Evolutionary conservation across 1,140 invertebrate species (phyloP).

Genomic region (Drosophila baimaii): DNA sequence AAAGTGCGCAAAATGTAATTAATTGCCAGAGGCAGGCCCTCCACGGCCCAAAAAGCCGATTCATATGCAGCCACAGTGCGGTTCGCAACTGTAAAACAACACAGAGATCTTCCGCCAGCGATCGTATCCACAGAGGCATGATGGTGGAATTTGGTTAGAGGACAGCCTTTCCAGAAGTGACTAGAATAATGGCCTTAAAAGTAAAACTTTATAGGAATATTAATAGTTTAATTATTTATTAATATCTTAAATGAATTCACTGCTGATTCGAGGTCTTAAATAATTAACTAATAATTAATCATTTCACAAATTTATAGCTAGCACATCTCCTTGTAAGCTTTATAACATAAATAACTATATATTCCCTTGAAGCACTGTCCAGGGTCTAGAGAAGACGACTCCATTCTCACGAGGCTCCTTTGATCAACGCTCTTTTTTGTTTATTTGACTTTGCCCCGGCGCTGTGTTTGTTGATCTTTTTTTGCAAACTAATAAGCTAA

Average conservation of each 20-base stretch:
- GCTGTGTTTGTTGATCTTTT: conserved; percentile 36
- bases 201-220: not conserved
- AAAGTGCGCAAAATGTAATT: conserved; percentile 83
- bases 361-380: conserved; percentile 13
- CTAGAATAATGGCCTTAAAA: not conserved
- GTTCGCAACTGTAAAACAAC: conserved; percentile 38
- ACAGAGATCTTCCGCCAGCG: conserved; percentile 5
- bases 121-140: conserved; percentile 18
- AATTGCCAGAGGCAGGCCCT: conserved; percentile 52
- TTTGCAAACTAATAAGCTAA: conserved; percentile 76
- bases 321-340: no score
- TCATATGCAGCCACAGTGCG: conserved; percentile 48
- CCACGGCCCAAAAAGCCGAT: conserved; percentile 17
- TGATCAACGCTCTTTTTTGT: conserved; percentile 24
- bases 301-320: no score
- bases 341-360: no score
- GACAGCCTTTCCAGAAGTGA: not conserved
- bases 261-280: no score
- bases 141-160: conserved; percentile 14
- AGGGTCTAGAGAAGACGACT: conserved; percentile 9
- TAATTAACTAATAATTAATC: no score
- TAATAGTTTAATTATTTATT: not conserved
- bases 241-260: no score
- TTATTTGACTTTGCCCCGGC: conserved; percentile 54
- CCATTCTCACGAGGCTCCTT: conserved; percentile 21